A percentile compares a stretch with the other conserved stretches of the same genome.
Conservation (phyloP, 1,140 invertebrate species). For the Orchestia grillus region DNA sequence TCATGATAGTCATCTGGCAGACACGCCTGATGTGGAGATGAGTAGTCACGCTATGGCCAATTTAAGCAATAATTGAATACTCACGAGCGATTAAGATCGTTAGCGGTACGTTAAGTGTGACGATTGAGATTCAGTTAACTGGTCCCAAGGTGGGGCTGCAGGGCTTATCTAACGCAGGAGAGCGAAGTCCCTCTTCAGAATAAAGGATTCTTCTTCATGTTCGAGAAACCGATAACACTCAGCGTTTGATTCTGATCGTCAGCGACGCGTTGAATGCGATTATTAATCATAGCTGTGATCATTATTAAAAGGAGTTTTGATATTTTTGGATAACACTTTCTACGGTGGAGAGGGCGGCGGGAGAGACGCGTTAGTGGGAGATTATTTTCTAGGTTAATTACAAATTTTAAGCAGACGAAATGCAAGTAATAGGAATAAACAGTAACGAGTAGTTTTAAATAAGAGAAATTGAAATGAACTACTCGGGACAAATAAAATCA, state of each 20-base stretch:
- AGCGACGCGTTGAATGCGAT: not conserved
- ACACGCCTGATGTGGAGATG: not conserved
- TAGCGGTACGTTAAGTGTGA: constrained; percentile 49
- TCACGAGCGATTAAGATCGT: constrained; percentile 2
- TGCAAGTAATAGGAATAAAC: too few relatives aligned
- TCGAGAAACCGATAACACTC: not conserved
- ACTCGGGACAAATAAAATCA: too few relatives aligned
- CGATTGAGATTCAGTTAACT: not conserved
- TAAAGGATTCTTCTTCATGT: not conserved
- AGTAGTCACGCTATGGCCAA: not conserved
- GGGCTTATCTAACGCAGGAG: not conserved
- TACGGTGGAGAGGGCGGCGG: too few relatives aligned
- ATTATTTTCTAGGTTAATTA: too few relatives aligned
- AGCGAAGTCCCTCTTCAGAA: not conserved
- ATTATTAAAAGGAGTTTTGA: too few relatives aligned
- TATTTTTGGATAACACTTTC: too few relatives aligned
- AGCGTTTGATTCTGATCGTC: not conserved
- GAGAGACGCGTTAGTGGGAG: too few relatives aligned
- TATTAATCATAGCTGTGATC: not conserved
- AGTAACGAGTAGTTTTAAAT: too few relatives aligned
- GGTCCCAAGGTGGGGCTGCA: not conserved
- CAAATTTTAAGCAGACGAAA: too few relatives aligned
- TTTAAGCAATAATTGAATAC: constrained; percentile 13
- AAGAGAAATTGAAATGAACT: too few relatives aligned
- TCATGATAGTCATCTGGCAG: not conserved